These are phyloP conservation scores for Cerceris rybyensis DNA, from an alignment of 2,888 invertebrate genomes.

Conservation along the genomic window DNA sequence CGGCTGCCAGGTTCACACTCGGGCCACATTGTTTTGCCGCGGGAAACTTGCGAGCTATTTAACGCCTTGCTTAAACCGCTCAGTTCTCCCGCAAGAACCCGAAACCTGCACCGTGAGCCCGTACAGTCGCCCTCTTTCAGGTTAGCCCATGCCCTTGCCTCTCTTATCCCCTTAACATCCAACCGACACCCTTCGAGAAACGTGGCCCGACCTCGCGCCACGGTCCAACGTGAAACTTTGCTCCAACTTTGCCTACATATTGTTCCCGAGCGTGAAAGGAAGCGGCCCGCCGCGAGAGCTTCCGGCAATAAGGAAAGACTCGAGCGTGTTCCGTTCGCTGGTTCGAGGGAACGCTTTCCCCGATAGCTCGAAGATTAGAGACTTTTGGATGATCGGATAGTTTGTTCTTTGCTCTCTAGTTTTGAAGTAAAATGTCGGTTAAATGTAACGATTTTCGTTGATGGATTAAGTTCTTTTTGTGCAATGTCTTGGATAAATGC, in stretches of 20 bases:
- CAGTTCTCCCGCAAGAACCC: conserved; percentile 70
- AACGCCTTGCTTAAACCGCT: conserved; percentile 77
- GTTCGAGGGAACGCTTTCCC: conserved; percentile 29
- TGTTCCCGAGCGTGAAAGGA: conserved; percentile 66
- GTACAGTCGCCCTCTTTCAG: conserved; percentile 43
- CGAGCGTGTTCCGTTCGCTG: conserved; percentile 31
- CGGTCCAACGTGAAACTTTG: conserved; percentile 69
- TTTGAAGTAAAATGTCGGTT: no score
- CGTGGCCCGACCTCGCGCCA: conserved; percentile 43
- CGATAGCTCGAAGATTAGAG: conserved; percentile 31
- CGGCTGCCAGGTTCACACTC: conserved; percentile 73
- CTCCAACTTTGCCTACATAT: conserved; percentile 69
- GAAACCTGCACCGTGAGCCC: conserved; percentile 58
- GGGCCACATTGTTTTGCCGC: conserved; percentile 77
- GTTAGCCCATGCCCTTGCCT: conserved; percentile 27
- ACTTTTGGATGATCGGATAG: not conserved
- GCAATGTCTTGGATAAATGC: no score
- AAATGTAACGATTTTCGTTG: no score
- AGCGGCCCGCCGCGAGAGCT: conserved; percentile 52
- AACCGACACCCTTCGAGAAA: conserved; percentile 25
- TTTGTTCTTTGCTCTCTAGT: no score
- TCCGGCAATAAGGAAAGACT: conserved; percentile 48
- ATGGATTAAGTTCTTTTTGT: no score
- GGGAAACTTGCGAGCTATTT: conserved; percentile 79
- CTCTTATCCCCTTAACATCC: conserved; percentile 37